These are phyloP conservation scores for Neomonachus schauinslandi DNA, from an alignment of 2,113 vertebrate species.

Conservation along the genomic window DNA sequence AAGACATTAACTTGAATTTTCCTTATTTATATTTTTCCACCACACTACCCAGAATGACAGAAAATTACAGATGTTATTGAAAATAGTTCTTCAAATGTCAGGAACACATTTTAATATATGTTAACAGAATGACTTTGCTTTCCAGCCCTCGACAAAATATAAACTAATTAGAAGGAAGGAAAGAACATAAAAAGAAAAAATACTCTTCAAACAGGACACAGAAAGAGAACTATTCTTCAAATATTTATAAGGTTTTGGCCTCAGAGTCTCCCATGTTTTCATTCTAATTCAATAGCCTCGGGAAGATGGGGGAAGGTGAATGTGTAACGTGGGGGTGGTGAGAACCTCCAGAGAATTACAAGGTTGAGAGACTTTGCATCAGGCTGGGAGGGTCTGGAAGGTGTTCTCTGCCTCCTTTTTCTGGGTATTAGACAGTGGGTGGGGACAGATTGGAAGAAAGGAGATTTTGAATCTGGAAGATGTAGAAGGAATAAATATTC, in stretches of 20 bases:
- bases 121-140: constrained; percentile 65
- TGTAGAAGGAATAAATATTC: neutral
- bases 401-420: neutral
- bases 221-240: constrained; percentile 74
- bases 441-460: neutral
- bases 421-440: no score
- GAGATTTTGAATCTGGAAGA: neutral
- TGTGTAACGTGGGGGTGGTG: neutral
- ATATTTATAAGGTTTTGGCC: constrained; percentile 67
- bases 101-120: constrained; percentile 62
- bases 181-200: constrained; percentile 72
- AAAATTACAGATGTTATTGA: constrained; percentile 61
- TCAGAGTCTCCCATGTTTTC: constrained; percentile 66
- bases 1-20: constrained; percentile 36
- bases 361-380: neutral
- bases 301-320: neutral
- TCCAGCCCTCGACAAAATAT: constrained; percentile 57
- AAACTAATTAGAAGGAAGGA: constrained; percentile 77
- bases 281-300: constrained; percentile 25
- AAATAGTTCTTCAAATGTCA: constrained; percentile 66
- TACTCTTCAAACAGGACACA: constrained; percentile 72
- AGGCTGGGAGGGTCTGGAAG: accelerated
- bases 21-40: constrained; percentile 48
- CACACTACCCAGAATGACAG: constrained; percentile 28
- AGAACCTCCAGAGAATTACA: neutral